These are phyloP conservation scores for Mystacornis crossleyi DNA, from an alignment of 2,113 vertebrate genomes.

Conservation along the genomic window DNA sequence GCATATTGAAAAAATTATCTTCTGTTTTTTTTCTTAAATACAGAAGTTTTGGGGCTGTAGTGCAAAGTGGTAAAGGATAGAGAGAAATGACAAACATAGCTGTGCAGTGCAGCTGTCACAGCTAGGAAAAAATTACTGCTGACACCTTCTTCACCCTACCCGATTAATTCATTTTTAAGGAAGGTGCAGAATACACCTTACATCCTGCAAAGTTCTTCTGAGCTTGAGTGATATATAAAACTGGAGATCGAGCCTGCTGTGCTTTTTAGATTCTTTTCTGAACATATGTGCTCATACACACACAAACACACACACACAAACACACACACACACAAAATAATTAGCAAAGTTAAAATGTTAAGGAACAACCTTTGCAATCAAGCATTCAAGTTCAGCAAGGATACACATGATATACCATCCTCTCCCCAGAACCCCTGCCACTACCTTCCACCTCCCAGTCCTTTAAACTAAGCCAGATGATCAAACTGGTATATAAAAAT, in stretches of 20 bases:
- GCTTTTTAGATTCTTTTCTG: background rate
- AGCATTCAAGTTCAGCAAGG: background rate
- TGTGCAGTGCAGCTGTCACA: background rate
- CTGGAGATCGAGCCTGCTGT: background rate
- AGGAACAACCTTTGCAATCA: background rate
- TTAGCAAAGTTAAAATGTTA: conserved; percentile 8
- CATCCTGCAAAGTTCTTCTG: background rate
- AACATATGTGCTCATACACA: background rate
- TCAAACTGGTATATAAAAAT: background rate
- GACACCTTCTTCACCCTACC: background rate
- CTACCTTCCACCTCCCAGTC: background rate
- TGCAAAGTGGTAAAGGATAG: background rate
- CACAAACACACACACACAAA: background rate
- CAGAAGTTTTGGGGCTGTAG: background rate
- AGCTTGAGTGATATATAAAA: background rate
- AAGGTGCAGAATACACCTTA: background rate
- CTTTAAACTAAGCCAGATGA: background rate
- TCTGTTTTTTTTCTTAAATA: background rate
- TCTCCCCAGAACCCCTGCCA: background rate
- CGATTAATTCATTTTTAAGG: background rate
- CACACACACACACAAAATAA: background rate
- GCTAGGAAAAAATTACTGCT: background rate
- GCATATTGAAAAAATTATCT: background rate
- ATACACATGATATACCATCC: background rate
- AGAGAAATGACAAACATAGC: background rate